phyloP scores from a whole-genome alignment of 30 jellyfish, hydroid and myxozoan genomes.

The Aurelia aurita region DNA sequence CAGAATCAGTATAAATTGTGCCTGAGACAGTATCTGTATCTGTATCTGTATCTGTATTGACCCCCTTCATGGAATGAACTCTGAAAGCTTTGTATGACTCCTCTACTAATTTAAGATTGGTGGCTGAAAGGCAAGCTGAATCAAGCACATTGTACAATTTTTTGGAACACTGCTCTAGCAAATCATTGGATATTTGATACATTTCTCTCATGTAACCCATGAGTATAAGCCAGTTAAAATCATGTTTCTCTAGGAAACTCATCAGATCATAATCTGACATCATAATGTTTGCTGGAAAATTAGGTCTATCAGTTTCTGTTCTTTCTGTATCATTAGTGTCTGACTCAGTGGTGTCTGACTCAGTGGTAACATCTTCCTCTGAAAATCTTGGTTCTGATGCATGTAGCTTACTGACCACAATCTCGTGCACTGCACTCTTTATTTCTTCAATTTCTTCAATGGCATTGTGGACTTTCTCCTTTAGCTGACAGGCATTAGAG shows the following conservation, averaged over 20 bases:
- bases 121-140: neutral
- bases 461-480: neutral
- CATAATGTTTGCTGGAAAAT: too few relatives aligned
- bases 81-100: neutral
- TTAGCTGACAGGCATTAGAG: constrained; percentile 8
- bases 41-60: neutral
- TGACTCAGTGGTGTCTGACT: neutral
- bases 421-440: constrained; percentile 15
- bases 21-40: neutral
- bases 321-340: neutral
- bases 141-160: neutral
- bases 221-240: constrained; percentile 18
- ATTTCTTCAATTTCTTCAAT: constrained; percentile 13
- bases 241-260: neutral
- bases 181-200: constrained; percentile 11
- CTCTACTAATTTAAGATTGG: neutral
- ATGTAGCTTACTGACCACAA: constrained; percentile 16
- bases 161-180: constrained; percentile 1
- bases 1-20: neutral
- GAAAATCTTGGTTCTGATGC: constrained; percentile 16
- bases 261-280: neutral
- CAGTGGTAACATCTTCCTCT: neutral
- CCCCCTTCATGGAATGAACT: neutral
- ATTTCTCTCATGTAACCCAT: constrained; percentile 11
- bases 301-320: neutral